A percentile compares a stretch with the other conserved stretches of the same genome.
These are phyloP conservation scores for Heloderma charlesbogerti DNA, from an alignment of 2,113 vertebrate species.

Conservation along the genomic window DNA sequence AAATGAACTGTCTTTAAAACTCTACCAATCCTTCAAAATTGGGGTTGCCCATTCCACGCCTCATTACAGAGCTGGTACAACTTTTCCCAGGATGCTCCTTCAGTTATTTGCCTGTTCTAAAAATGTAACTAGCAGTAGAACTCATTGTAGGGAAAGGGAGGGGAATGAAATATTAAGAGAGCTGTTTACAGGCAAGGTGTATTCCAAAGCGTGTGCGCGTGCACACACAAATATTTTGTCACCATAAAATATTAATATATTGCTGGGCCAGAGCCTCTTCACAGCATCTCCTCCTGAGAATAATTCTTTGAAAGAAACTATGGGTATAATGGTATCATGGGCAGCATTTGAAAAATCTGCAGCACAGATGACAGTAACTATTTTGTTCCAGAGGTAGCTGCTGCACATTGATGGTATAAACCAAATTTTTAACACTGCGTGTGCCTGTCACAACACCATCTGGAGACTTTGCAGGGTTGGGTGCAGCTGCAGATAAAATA, in stretches of 20 bases:
- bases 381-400: not conserved
- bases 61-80: not conserved
- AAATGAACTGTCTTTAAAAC: not conserved
- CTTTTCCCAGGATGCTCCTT: not conserved
- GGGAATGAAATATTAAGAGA: not conserved
- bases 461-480: not conserved
- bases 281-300: not conserved
- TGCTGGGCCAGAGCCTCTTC: not conserved
- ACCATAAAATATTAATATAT: conserved; percentile 24
- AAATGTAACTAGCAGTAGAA: not conserved
- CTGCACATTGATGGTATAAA: not conserved
- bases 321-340: not conserved
- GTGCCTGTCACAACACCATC: not conserved
- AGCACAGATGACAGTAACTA: not conserved
- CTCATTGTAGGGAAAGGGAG: not conserved
- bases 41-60: not conserved
- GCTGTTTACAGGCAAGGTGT: not conserved
- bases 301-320: conserved; percentile 13
- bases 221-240: not conserved
- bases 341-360: not conserved
- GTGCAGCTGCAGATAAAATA: not conserved
- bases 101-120: not conserved
- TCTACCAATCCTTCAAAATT: not conserved
- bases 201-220: not conserved
- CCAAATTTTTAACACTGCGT: not conserved